Evolutionary conservation across 2,888 invertebrate genomes (phyloP).

Genomic region (Spisula solida): DNA sequence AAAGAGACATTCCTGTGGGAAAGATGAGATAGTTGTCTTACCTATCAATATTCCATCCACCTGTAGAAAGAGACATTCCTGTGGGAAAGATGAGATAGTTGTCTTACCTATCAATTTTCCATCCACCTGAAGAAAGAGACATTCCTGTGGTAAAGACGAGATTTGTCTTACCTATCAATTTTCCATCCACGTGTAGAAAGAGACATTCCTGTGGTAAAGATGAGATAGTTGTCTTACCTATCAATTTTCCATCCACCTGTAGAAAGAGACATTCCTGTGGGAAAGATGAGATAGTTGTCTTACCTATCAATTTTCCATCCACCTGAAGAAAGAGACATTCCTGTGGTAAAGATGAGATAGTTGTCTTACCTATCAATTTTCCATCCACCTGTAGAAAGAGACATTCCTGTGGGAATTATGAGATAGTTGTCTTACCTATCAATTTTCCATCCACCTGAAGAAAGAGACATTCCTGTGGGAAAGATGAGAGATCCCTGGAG

Average conservation of each 20-base stretch:
- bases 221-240: conserved; percentile 87
- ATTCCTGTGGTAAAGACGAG: conserved; percentile 90
- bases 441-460: conserved; percentile 92
- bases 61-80: no score
- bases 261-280: conserved; percentile 92
- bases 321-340: conserved; percentile 93
- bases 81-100: no score
- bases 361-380: conserved; percentile 89
- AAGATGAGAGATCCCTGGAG: conserved; percentile 90
- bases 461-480: conserved; percentile 92
- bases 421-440: conserved; percentile 87
- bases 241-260: conserved; percentile 91
- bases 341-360: conserved; percentile 90
- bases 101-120: conserved; percentile 89
- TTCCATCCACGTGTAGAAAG: conserved; percentile 92
- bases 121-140: conserved; percentile 92
- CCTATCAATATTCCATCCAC: no score
- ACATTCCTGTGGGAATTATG: conserved; percentile 91
- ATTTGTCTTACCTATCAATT: conserved; percentile 89
- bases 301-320: conserved; percentile 90
- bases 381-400: conserved; percentile 93
- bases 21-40: no score
- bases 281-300: conserved; percentile 89
- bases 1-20: no score
- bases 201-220: conserved; percentile 91